A percentile compares a stretch with the other conserved stretches of the same genome.
Conservation (phyloP, 2,113 vertebrate species). For the Alethe castanea region DNA sequence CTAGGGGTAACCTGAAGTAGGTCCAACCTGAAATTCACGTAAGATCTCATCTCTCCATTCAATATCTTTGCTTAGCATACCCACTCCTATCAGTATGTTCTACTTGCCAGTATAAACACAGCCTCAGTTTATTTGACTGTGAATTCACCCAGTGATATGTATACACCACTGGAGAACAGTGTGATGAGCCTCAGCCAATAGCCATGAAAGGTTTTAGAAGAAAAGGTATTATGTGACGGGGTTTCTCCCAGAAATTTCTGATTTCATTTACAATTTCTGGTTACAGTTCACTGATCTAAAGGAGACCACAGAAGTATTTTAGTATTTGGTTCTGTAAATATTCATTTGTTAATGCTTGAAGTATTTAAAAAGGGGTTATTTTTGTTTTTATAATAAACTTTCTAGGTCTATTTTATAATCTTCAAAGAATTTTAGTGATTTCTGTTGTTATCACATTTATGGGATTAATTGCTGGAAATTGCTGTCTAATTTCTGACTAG, state of each 20-base stretch:
- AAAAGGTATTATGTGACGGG: background rate
- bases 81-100: background rate
- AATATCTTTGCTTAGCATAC: background rate
- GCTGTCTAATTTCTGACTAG: background rate
- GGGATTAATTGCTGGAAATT: background rate
- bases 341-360: background rate
- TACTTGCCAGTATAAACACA: background rate
- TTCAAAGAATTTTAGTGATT: background rate
- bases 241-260: background rate
- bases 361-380: background rate
- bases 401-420: background rate
- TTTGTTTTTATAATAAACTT: background rate
- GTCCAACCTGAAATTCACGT: background rate
- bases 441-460: background rate
- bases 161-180: background rate
- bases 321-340: background rate
- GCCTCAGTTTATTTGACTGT: background rate
- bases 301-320: background rate
- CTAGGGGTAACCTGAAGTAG: background rate
- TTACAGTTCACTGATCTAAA: background rate
- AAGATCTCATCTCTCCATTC: background rate
- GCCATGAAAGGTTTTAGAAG: background rate
- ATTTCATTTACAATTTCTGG: background rate
- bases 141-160: background rate
- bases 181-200: background rate